Conservation (phyloP, 2,797 vertebrate genomes). For the Naso thynnoides region DNA sequence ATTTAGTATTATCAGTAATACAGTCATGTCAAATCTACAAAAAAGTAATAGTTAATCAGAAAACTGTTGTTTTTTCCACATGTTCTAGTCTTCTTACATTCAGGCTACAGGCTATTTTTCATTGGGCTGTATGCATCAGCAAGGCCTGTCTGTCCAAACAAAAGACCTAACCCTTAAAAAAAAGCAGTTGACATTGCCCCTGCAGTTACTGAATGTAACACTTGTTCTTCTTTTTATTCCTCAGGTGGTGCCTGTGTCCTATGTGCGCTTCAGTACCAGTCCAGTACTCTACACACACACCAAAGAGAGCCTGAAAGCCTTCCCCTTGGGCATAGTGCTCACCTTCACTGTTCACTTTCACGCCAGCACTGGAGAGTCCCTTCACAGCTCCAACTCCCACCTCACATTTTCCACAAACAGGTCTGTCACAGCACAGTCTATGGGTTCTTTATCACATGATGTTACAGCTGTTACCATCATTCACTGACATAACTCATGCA, state of each 20-base stretch:
- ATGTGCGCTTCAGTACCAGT: slow-evolving; percentile 89
- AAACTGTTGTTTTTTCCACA: too few species aligned
- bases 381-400: slow-evolving; percentile 90
- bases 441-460: background rate
- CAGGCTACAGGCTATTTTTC: too few species aligned
- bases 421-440: slow-evolving; percentile 79
- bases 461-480: background rate
- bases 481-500: slow-evolving; percentile 5
- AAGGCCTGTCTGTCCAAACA: too few species aligned
- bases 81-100: too few species aligned
- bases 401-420: slow-evolving; percentile 93
- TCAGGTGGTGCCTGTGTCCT: slow-evolving; percentile 94
- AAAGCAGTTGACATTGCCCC: slow-evolving; percentile 15
- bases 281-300: slow-evolving; percentile 83
- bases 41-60: too few species aligned
- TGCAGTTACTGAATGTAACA: slow-evolving; percentile 4
- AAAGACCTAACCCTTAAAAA: background rate
- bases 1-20: too few species aligned
- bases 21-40: too few species aligned
- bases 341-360: slow-evolving; percentile 93
- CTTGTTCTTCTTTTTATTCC: slow-evolving; percentile 16
- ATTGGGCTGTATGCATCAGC: too few species aligned
- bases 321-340: slow-evolving; percentile 91
- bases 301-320: slow-evolving; percentile 81
- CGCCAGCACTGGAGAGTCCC: slow-evolving; percentile 87